Percentiles rank a stretch among this genome's conserved stretches.
Evolutionary conservation across 2,797 vertebrate species (phyloP).

Genomic region (Hemitrygon akajei): DNA sequence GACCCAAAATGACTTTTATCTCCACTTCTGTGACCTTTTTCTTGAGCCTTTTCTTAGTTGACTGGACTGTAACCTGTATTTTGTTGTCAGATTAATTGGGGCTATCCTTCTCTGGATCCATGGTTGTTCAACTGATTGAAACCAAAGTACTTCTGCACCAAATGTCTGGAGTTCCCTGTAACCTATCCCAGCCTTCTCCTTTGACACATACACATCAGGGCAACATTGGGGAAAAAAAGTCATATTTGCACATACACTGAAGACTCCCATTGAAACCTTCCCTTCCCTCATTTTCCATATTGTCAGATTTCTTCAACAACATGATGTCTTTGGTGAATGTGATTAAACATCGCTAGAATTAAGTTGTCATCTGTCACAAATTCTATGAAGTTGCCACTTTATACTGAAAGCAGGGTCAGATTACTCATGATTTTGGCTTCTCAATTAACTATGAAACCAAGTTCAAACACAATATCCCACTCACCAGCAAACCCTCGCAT

Average conservation of each 20-base stretch:
- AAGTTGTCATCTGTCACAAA: neutral
- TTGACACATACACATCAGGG: neutral
- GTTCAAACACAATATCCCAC: neutral
- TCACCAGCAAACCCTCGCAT: neutral
- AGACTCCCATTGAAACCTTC: neutral
- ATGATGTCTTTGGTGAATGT: neutral
- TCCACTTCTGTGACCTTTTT: neutral
- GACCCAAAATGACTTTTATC: neutral
- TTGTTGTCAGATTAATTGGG: neutral
- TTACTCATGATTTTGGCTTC: neutral
- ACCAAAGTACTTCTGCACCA: neutral
- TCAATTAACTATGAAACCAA: neutral
- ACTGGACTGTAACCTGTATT: neutral
- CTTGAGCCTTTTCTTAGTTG: neutral
- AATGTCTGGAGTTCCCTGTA: neutral
- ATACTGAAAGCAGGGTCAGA: neutral
- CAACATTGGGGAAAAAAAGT: neutral
- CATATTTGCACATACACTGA: neutral
- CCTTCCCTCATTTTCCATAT: neutral
- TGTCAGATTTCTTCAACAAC: neutral
- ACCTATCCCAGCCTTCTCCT: neutral
- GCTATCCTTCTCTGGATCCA: neutral
- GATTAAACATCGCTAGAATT: neutral
- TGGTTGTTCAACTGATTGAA: neutral
- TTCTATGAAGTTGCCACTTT: neutral